Percentiles rank a stretch among this genome's conserved stretches.
These are phyloP conservation scores for Sesamia nonagrioides DNA, from an alignment of 1,140 invertebrate species.

Conservation along the genomic window DNA sequence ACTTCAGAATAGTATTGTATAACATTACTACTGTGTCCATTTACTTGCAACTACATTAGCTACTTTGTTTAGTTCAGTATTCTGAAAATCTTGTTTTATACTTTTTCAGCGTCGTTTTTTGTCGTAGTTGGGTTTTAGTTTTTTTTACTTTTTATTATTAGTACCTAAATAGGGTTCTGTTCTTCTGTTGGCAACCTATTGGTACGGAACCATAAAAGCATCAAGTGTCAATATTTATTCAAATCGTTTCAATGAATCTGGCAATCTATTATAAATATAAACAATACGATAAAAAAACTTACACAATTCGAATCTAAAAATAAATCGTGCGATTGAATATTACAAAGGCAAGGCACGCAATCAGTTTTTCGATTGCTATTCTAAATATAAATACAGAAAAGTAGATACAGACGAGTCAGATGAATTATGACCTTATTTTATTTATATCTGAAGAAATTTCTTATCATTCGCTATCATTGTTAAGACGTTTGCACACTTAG, in stretches of 20 bases:
- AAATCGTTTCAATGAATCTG: not conserved
- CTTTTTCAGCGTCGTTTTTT: too few species aligned
- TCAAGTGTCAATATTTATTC: too few species aligned
- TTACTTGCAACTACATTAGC: too few species aligned
- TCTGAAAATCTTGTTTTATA: too few species aligned
- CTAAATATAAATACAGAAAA: not conserved
- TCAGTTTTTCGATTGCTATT: not conserved
- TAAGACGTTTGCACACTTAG: constrained; percentile 4
- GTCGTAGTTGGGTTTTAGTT: too few species aligned
- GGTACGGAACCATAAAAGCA: too few species aligned
- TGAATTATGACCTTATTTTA: constrained; percentile 15
- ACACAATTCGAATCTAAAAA: constrained; percentile 5
- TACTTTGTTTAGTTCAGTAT: too few species aligned
- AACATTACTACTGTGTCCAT: too few species aligned
- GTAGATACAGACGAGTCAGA: constrained; percentile 12
- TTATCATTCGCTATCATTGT: constrained; percentile 12
- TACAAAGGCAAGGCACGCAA: constrained; percentile 6
- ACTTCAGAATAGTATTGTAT: too few species aligned
- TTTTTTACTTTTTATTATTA: too few species aligned
- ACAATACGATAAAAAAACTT: not conserved
- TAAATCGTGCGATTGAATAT: not conserved
- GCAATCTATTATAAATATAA: constrained; percentile 17
- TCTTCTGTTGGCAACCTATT: too few species aligned
- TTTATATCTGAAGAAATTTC: constrained; percentile 23
- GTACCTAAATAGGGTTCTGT: too few species aligned